These are phyloP conservation scores for Lithophane semibrunnea DNA, from an alignment of 2,888 invertebrate species.

Conservation along the genomic window DNA sequence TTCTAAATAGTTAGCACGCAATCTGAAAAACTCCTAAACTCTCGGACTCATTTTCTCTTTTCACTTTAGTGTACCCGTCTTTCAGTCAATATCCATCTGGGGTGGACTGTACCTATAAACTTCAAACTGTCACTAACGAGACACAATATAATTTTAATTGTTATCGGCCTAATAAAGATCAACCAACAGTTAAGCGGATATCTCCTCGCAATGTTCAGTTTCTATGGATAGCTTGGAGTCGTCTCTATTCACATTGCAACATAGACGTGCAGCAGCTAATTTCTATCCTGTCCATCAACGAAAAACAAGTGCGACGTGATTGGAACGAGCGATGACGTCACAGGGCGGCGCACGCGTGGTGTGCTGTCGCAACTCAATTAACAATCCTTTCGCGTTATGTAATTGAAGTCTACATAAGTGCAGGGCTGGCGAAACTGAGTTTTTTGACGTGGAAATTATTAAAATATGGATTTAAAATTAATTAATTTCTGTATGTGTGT, in stretches of 20 bases:
- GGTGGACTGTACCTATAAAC: not conserved
- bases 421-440: conserved; percentile 49
- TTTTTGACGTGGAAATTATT: not conserved
- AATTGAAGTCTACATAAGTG: conserved; percentile 63
- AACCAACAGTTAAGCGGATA: not conserved
- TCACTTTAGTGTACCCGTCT: not conserved
- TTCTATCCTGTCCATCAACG: not conserved
- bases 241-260: not conserved
- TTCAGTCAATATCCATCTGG: not conserved
- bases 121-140: too few species aligned
- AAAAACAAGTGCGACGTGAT: conserved; percentile 49
- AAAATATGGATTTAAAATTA: not conserved
- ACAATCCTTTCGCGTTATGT: conserved; percentile 65
- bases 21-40: not conserved
- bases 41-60: not conserved
- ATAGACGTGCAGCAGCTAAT: not conserved
- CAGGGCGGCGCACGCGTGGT: conserved; percentile 35
- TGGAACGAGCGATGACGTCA: conserved; percentile 55
- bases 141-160: too few species aligned
- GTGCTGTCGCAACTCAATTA: conserved; percentile 64
- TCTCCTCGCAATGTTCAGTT: not conserved
- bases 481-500: not conserved
- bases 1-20: not conserved
- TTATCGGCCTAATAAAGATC: too few species aligned
- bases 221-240: not conserved